Evolutionary conservation across 2,797 vertebrate species (phyloP), one percentile per base, ranked within the genome.

Genomic region (Sebastiscus albofasciatus): DNA sequence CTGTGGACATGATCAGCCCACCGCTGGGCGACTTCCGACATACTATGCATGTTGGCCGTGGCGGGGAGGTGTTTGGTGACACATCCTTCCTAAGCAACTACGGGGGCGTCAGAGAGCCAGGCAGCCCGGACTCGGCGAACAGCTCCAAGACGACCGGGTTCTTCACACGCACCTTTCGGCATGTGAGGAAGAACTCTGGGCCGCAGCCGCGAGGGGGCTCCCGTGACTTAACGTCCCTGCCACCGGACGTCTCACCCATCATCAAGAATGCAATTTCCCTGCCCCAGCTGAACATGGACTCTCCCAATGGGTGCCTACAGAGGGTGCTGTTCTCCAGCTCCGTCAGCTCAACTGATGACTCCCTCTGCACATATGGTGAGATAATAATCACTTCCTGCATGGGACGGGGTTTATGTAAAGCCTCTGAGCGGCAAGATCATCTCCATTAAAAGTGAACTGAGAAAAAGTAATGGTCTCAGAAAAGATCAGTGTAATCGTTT

Each of bases 21-120:
- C 98, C 98, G 0, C 89, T 99, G 16, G 97, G 95, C 0, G 98
- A 99, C 95, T 99, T 99, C 84, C 96, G 98, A n/a, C 98, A 99
- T 85, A 99, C 97, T 36, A 99, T 99, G 98, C 98, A 99, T 0
- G 98, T 99, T 14, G 98, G 98, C n/a, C 97, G 97, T 0, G 98
- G 97, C 0, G 98, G 98, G 0, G 98, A 99, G 0, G 98, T 97
- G 79, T 99, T 99, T 0, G 98, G 98, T 0, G 98, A 99, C 93
- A 99, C 98, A 29, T 97, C 98, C 16, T 99, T 99, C 92, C 97
- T 99, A 4, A 98, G 97, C 90, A 97, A 97, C 92, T 97, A 97
- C 0, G 97, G 97, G 0, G 97, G 97, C 67, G 4, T 22, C 22
- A 67, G 16, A 56, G 93, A 92, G 52, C 88, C 93, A 0, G 90